Evolutionary conservation across 2,888 invertebrate genomes (phyloP).

Genomic region (Apamea epomidion): DNA sequence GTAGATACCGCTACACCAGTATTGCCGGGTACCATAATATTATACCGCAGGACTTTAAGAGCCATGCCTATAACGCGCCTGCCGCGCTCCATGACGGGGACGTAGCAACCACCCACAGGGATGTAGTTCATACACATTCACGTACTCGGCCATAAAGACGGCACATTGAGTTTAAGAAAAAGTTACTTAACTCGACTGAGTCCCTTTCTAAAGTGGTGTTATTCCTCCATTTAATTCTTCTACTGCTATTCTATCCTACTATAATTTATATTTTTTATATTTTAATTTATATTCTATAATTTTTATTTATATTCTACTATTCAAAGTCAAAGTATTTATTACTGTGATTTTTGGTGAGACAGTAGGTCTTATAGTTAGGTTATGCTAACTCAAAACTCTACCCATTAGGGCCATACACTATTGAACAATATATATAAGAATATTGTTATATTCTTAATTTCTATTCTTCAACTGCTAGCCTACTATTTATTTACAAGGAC

Average conservation of each 20-base stretch:
- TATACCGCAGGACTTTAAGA: neutral
- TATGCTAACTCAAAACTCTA: too few relatives aligned
- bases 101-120: neutral
- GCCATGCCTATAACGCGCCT: neutral
- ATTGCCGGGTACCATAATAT: neutral
- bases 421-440: too few relatives aligned
- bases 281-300: too few relatives aligned
- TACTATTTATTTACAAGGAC: conserved; percentile 10
- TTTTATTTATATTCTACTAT: neutral
- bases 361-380: too few relatives aligned
- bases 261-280: too few relatives aligned
- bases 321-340: too few relatives aligned
- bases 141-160: neutral
- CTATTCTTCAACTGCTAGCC: neutral
- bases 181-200: neutral
- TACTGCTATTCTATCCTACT: neutral
- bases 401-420: too few relatives aligned
- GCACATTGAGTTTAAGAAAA: neutral
- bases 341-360: too few relatives aligned
- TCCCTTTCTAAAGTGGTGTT: neutral
- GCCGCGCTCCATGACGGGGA: too few relatives aligned
- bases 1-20: too few relatives aligned
- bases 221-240: too few relatives aligned
- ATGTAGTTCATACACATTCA: neutral
- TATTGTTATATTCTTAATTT: too few relatives aligned